Base-by-base conservation (phyloP, 2,113 vertebrate genomes). In the Scolopax mira region DNA sequence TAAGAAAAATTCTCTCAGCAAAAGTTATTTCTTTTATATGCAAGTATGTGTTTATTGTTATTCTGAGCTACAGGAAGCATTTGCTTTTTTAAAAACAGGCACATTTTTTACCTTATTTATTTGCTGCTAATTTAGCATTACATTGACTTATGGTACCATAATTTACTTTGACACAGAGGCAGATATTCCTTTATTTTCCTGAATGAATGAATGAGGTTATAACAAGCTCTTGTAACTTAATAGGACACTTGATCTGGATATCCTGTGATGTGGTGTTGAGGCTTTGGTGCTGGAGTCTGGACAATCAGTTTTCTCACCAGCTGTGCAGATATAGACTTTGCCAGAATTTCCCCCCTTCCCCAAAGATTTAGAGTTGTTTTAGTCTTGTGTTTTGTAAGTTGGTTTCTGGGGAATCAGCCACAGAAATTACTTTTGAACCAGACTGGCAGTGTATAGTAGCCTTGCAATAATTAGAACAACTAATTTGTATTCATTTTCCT, bases 241-340 rank as follows among this genome's bases (percentile, higher is more conserved):
- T 13, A 48, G 44, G 54, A 78, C 62, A 60, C 89, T 90, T 94
- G 84, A 90, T 95, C 64, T 90, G 75, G 61, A 33, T 83, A 54
- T 51, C 65, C 49, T 93, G 65, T 88, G 75, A 79, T 72, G 72
- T 93, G 67, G 30, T 54, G 42, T 46, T 78, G 64, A 85, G 77
- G 74, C 60, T 90, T 85, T 81, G 54, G 67, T 88, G 49, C 39
- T 94, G 79, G 52, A 92, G 44, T 18, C 79, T 79, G 75, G 82
- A 72, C 65, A 81, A 90, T 73, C 72, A 70, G 31, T 94, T 96
- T 94, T 78, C 72, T 78, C 49, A 72, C 57, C 93, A 94, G 86
- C 84, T 94, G 74, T 88, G 84, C 60, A 88, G 51, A 61, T 37
- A 62, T 28, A 88, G 30, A 42, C 13, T 85, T 85, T 85, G 73